Evolutionary conservation across 2,888 invertebrate species (phyloP).

Genomic region (Ariolimax columbianus): DNA sequence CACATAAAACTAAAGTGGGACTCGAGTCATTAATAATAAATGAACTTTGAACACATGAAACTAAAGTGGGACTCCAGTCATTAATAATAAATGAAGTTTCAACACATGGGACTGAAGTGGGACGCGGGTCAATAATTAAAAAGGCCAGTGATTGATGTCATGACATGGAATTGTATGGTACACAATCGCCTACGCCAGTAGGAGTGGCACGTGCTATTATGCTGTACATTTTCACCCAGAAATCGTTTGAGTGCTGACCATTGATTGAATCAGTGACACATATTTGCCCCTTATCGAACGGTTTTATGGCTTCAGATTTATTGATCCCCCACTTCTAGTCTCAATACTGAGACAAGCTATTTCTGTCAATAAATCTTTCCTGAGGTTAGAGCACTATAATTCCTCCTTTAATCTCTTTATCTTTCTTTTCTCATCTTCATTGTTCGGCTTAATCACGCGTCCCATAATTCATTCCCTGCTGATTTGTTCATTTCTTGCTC

Average conservation of each 20-base stretch:
- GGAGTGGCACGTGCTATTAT: background rate
- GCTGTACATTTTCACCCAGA: background rate
- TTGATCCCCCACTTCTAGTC: background rate
- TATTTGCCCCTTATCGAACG: background rate
- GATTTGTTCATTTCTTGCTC: no score
- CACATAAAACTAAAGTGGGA: no score
- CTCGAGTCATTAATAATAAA: no score
- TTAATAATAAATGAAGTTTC: no score
- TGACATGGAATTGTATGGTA: background rate
- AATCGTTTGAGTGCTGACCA: background rate
- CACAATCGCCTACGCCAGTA: background rate
- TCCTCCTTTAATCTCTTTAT: background rate
- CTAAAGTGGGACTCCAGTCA: no score
- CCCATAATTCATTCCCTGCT: no score
- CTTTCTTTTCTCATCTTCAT: background rate
- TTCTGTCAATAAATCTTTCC: background rate
- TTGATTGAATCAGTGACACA: background rate
- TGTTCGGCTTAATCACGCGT: no score
- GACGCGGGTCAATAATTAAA: no score
- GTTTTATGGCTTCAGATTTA: background rate
- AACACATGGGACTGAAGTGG: no score
- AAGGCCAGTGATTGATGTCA: no score
- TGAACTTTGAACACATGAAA: no score
- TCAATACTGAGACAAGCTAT: background rate
- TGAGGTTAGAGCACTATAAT: no score